phyloP scores from a whole-genome alignment of 2,113 vertebrate genomes.

The Tetrao urogallus region DNA sequence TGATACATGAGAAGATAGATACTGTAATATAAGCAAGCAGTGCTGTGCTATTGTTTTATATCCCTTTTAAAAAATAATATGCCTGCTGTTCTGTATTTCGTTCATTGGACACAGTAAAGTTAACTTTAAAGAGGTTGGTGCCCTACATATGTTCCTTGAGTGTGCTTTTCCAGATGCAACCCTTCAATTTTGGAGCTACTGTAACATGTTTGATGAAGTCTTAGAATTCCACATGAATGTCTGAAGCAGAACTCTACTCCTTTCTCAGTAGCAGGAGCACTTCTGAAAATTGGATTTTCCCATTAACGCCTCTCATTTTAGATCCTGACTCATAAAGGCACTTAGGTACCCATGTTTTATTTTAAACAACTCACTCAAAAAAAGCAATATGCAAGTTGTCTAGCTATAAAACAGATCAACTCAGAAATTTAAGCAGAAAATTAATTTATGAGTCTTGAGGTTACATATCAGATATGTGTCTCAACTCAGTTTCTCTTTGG shows the following conservation, averaged over 20 bases:
- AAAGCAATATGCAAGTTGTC: neutral
- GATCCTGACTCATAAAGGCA: neutral
- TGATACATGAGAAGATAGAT: constrained; percentile 83
- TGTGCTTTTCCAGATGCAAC: constrained; percentile 2
- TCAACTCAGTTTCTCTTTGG: neutral
- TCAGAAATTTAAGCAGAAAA: neutral
- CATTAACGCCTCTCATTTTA: neutral
- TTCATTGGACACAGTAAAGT: constrained; percentile 58
- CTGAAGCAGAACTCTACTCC: neutral
- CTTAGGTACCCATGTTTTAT: neutral
- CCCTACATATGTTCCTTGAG: constrained; percentile 8
- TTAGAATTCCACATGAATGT: neutral
- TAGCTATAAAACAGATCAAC: neutral
- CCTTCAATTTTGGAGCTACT: constrained; percentile 25
- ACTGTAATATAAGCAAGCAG: constrained; percentile 78
- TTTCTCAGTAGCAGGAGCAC: neutral
- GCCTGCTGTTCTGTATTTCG: constrained; percentile 73
- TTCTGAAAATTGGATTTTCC: neutral
- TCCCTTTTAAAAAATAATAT: constrained; percentile 77
- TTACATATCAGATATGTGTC: neutral
- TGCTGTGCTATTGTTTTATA: constrained; percentile 77
- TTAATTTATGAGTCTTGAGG: neutral
- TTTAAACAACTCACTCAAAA: neutral
- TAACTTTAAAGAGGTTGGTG: constrained; percentile 56
- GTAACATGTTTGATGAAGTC: neutral